A percentile compares a stretch with the other conserved stretches of the same genome.
Evolutionary conservation across 2,113 vertebrate genomes (phyloP).

Genomic region (Serilophus lunatus): DNA sequence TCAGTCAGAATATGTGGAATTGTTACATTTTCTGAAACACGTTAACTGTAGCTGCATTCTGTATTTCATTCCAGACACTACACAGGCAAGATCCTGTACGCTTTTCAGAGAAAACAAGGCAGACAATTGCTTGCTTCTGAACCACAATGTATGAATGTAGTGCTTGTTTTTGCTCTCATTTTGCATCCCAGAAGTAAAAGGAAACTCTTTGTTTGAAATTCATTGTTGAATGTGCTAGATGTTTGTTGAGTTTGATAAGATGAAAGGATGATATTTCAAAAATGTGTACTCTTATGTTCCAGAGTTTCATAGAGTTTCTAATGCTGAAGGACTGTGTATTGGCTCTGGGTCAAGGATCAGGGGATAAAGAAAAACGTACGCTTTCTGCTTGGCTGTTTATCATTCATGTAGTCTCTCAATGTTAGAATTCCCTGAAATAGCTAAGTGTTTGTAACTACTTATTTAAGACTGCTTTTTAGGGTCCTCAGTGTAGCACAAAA

Average conservation of each 20-base stretch:
- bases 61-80: background rate
- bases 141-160: background rate
- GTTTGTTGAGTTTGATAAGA: slow-evolving; percentile 14
- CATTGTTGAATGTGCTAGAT: background rate
- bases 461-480: slow-evolving; percentile 5
- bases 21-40: background rate
- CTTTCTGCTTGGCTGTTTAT: background rate
- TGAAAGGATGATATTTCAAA: slow-evolving; percentile 17
- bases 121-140: background rate
- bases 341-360: background rate
- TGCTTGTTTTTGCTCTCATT: background rate
- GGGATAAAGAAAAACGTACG: background rate
- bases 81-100: background rate
- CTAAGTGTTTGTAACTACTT: background rate
- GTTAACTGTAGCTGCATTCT: background rate
- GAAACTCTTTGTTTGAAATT: background rate
- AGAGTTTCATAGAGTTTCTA: background rate
- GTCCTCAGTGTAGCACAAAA: background rate
- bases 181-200: slow-evolving; percentile 5
- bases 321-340: background rate
- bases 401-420: background rate
- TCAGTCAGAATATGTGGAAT: background rate
- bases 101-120: background rate
- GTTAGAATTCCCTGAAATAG: background rate
- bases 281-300: background rate